Percentiles rank a stretch among this genome's conserved stretches.
Conservation (phyloP, 2,113 vertebrate genomes). For the Prinia subflava region DNA sequence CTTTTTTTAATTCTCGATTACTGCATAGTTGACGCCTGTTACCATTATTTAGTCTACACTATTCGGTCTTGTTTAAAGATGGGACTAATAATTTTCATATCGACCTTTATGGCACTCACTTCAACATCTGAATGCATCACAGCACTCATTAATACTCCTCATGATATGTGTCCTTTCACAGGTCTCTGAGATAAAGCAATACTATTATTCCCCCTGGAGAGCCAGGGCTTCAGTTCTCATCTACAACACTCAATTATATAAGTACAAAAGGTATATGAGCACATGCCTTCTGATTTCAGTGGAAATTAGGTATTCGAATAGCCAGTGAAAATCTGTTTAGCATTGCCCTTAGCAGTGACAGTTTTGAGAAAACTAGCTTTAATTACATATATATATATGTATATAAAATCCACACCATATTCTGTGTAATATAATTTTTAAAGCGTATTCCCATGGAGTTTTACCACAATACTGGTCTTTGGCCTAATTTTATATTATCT, state of each 20-base stretch:
- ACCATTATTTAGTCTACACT: background rate
- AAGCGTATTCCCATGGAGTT: background rate
- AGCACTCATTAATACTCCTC: background rate
- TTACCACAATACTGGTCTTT: background rate
- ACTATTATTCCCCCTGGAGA: background rate
- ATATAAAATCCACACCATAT: background rate
- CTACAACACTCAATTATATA: background rate
- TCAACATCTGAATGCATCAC: background rate
- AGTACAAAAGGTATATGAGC: background rate
- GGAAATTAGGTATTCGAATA: background rate
- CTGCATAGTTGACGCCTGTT: background rate
- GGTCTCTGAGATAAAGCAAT: background rate
- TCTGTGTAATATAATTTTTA: background rate
- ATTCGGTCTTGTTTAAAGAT: background rate
- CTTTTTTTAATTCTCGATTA: background rate
- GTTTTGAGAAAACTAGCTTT: background rate
- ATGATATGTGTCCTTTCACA: background rate
- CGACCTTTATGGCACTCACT: background rate
- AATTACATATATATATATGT: background rate
- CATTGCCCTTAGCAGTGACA: background rate
- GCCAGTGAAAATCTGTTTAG: background rate
- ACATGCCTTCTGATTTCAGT: background rate
- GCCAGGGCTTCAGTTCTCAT: background rate
- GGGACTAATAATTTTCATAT: background rate
- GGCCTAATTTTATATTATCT: background rate